These are phyloP conservation scores for Speoplatyrhinus poulsoni DNA, from an alignment of 2,113 vertebrate species.

Conservation along the genomic window DNA sequence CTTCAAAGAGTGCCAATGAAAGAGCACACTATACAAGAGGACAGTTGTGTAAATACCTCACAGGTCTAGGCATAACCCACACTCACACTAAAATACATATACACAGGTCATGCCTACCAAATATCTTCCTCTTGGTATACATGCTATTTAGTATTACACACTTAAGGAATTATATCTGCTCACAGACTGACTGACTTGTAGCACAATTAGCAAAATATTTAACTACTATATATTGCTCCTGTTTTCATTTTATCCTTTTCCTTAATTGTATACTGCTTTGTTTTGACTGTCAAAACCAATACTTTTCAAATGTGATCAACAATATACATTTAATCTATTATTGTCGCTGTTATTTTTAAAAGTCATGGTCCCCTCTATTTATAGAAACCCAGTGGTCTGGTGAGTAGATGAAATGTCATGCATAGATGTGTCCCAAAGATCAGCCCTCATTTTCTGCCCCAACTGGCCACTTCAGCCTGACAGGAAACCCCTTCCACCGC, in stretches of 20 bases:
- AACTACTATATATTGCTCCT: too few relatives aligned
- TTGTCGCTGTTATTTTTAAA: neutral
- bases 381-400: conserved; percentile 42
- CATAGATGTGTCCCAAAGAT: conserved; percentile 52
- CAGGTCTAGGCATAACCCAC: conserved; percentile 61
- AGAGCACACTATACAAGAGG: conserved; percentile 57
- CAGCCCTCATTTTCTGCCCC: conserved; percentile 24
- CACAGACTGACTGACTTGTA: too few relatives aligned
- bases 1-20: conserved; percentile 68
- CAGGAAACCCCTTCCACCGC: conserved; percentile 44
- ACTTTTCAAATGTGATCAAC: too few relatives aligned
- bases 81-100: conserved; percentile 31
- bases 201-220: too few relatives aligned
- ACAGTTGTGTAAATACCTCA: conserved; percentile 61
- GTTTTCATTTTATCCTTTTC: too few relatives aligned
- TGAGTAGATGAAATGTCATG: conserved; percentile 49
- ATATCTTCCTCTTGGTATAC: conserved; percentile 10
- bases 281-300: too few relatives aligned
- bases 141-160: too few relatives aligned
- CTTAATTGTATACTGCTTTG: too few relatives aligned
- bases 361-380: conserved; percentile 35
- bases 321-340: too few relatives aligned
- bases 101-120: conserved; percentile 25
- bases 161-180: too few relatives aligned
- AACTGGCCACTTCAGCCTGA: conserved; percentile 45